Base-by-base conservation (phyloP, 2,888 invertebrate species). In the Eupithecia subumbrata region DNA sequence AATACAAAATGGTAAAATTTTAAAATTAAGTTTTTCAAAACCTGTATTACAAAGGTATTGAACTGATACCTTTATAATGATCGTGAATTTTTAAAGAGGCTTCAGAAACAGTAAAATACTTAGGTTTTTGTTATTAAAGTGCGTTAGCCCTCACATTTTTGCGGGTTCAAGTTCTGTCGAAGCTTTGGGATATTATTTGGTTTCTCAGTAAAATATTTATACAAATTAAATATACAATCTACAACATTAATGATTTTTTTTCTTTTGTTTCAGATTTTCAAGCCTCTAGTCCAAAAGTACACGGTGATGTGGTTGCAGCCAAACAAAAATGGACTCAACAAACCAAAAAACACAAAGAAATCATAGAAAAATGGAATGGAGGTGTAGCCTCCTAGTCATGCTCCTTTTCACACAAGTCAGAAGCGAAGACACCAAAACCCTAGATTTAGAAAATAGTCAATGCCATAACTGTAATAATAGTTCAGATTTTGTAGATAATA, bases 381-480 rank as follows among this genome's bases (percentile, higher is more conserved):
- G 90, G 88, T 85, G 87, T 72, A 81, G 83, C 82, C 84, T 89
- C 81, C 77, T 90, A 86, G 84, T 89, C 80, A 84, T 87, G 80
- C 82, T 93, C 88, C 80, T 91, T 64, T 82, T 91, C 64, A 81
- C 88, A 80, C 86, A 90, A 82, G 84, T 84, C 77, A 87, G 88
- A 78, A 88, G 92, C 85, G 88, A 91, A 81, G 85, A 86, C 82
- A 90, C 86, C 84, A 80, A 84, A 88, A 91, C 90, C 90, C 91
- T 90, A 91, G 84, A 84, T 69, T 80, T 93, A 93, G 90, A 90
- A 84, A 84, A 85, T 90, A 92, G 85, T 83, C 83, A 89, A 85
- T 94, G 95, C 94, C 95, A 94, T 95, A 94, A 85, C 84, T 94
- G 93, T 90, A 92, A 88, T 89, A 89, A 83, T 81, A 83, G 84